These are phyloP conservation scores for Peromyscus nudipes DNA, from an alignment of 2,797 vertebrate genomes.

Conservation along the genomic window DNA sequence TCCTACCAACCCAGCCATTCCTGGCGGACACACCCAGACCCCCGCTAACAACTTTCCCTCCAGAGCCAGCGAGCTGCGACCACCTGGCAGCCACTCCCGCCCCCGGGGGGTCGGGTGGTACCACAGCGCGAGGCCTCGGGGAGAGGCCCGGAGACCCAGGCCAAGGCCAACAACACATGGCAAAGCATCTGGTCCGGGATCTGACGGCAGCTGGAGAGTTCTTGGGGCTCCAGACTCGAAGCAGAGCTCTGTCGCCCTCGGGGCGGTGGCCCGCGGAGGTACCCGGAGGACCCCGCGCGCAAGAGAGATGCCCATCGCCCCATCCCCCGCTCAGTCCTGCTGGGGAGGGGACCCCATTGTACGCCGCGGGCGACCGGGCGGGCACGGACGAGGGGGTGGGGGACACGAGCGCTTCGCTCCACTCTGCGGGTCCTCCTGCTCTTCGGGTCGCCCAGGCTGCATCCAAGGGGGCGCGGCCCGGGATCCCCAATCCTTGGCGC, in stretches of 20 bases:
- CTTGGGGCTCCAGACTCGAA: slow-evolving; percentile 61
- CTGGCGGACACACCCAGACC: slow-evolving; percentile 80
- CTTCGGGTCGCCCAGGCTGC: background rate
- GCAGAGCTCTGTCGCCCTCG: slow-evolving; percentile 67
- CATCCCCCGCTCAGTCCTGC: slow-evolving; percentile 76
- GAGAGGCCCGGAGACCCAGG: slow-evolving; percentile 71
- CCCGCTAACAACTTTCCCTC: slow-evolving; percentile 77
- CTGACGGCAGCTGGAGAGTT: slow-evolving; percentile 78
- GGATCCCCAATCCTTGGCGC: slow-evolving; percentile 4
- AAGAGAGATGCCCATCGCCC: slow-evolving; percentile 72
- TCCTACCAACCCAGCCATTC: slow-evolving; percentile 58
- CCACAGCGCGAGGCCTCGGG: slow-evolving; percentile 19
- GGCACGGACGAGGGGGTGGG: slow-evolving; percentile 44
- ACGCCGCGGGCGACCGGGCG: slow-evolving; percentile 72
- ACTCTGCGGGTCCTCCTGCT: slow-evolving; percentile 20
- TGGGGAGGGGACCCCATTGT: slow-evolving; percentile 81
- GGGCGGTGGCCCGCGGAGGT: slow-evolving; percentile 80
- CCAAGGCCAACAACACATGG: slow-evolving; percentile 80
- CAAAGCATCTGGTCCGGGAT: slow-evolving; percentile 77
- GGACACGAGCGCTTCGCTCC: slow-evolving; percentile 49
- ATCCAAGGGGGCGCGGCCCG: slow-evolving; percentile 44
- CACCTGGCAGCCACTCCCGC: slow-evolving; percentile 55
- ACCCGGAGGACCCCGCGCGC: slow-evolving; percentile 63
- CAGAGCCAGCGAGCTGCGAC: background rate
- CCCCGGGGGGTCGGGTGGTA: slow-evolving; percentile 55